phyloP scores from a whole-genome alignment of 2,888 invertebrate genomes.

The Oligia fasciuncula region DNA sequence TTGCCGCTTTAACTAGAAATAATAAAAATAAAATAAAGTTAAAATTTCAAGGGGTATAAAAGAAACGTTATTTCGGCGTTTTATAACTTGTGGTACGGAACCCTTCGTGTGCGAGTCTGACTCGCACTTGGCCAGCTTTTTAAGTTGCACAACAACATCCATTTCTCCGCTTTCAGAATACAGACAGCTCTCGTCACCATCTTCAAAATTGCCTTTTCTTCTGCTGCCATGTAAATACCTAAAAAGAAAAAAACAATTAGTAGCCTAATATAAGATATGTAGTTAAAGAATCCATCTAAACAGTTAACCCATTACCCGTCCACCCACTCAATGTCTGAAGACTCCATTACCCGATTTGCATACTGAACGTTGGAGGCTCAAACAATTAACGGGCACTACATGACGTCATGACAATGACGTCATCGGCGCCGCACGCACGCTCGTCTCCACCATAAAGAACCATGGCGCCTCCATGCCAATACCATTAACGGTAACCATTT shows the following conservation, averaged over 20 bases:
- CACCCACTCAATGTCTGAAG: constrained; percentile 32
- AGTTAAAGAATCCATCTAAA: constrained; percentile 18
- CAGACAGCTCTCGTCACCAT: neutral
- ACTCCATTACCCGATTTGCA: constrained; percentile 51
- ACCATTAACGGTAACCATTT: constrained; percentile 70
- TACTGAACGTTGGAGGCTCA: constrained; percentile 46
- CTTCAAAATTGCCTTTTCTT: no score
- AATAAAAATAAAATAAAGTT: no score
- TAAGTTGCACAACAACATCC: neutral
- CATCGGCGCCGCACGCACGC: constrained; percentile 78
- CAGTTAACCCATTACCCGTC: neutral
- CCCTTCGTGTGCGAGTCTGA: no score
- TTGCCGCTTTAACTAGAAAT: no score
- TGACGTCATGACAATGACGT: constrained; percentile 70
- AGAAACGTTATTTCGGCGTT: no score
- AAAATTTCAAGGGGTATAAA: no score
- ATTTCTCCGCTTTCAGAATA: neutral
- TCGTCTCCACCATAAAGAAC: constrained; percentile 77
- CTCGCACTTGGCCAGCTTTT: no score
- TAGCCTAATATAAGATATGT: neutral
- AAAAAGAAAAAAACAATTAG: neutral
- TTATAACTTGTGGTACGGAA: no score
- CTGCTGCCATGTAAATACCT: neutral
- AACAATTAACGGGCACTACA: constrained; percentile 64
- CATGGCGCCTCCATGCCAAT: constrained; percentile 74